Evolutionary conservation across 2,113 vertebrate genomes (phyloP).

Genomic region (Glaucidium brasilianum): DNA sequence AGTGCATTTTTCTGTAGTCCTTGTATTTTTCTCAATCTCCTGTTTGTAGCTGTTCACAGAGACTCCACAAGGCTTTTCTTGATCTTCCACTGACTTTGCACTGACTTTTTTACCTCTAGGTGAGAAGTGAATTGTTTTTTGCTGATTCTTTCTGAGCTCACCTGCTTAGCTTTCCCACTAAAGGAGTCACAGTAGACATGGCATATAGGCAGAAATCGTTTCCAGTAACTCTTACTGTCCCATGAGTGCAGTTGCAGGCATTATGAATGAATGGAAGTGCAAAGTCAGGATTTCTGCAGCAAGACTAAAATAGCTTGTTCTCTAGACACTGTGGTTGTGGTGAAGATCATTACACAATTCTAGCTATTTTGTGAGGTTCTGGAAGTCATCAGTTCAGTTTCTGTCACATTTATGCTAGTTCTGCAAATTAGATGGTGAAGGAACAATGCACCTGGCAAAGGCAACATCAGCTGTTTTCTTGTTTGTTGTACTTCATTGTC

Average conservation of each 20-base stretch:
- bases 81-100: not conserved
- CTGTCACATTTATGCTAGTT: not conserved
- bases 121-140: not conserved
- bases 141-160: not conserved
- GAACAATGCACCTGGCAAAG: not conserved
- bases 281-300: slow-evolving; percentile 12
- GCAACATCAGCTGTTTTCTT: not conserved
- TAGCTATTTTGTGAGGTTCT: not conserved
- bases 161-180: not conserved
- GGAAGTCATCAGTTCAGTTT: not conserved
- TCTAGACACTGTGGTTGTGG: not conserved
- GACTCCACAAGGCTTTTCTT: not conserved
- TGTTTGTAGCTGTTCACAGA: not conserved
- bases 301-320: not conserved
- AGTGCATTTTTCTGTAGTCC: not conserved
- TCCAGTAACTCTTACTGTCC: not conserved
- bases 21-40: not conserved
- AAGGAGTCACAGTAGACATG: not conserved
- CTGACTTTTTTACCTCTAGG: not conserved
- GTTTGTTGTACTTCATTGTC: not conserved
- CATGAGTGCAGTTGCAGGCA: not conserved
- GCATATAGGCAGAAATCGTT: not conserved
- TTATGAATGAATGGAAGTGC: not conserved
- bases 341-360: not conserved
- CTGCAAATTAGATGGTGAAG: not conserved